Percentiles rank a stretch among this genome's conserved stretches.
Conservation (phyloP, 1,140 invertebrate species). For the Camponotus pennsylvanicus region DNA sequence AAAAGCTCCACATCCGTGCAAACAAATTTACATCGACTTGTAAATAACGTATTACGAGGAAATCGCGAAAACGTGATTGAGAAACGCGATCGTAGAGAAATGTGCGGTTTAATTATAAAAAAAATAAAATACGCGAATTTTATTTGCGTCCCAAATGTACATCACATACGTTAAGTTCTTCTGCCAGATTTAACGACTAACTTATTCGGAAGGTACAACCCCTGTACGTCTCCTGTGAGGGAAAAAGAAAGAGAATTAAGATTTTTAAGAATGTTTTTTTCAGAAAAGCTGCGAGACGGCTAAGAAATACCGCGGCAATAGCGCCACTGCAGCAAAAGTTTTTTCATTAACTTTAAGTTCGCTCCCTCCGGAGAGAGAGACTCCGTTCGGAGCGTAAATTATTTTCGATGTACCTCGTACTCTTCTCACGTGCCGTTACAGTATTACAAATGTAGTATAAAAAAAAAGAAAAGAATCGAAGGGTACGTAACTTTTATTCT, state of each 20-base stretch:
- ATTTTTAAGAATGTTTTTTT: constrained; percentile 74
- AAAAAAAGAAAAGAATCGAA: constrained; percentile 72
- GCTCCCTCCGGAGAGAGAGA: constrained; percentile 34
- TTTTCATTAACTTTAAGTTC: constrained; percentile 54
- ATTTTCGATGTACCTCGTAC: constrained; percentile 55
- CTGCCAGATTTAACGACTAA: constrained; percentile 15
- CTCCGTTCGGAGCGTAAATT: constrained; percentile 62
- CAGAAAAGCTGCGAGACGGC: constrained; percentile 66
- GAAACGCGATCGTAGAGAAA: too few relatives aligned
- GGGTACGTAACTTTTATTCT: constrained; percentile 83
- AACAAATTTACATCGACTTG: constrained; percentile 14
- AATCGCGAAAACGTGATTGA: neutral
- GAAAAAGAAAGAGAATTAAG: constrained; percentile 61
- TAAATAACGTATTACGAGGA: neutral
- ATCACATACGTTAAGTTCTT: neutral
- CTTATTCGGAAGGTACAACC: neutral
- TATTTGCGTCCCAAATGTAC: neutral
- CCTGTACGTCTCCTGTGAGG: neutral
- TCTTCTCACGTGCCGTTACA: constrained; percentile 52
- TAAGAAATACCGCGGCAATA: constrained; percentile 58
- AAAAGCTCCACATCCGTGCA: neutral
- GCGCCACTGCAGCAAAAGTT: constrained; percentile 57
- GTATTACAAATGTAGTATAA: constrained; percentile 57
- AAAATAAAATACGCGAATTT: neutral
- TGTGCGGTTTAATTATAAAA: neutral